Conservation (phyloP, 2,888 invertebrate species). For the Chaitophorus viminalis region DNA sequence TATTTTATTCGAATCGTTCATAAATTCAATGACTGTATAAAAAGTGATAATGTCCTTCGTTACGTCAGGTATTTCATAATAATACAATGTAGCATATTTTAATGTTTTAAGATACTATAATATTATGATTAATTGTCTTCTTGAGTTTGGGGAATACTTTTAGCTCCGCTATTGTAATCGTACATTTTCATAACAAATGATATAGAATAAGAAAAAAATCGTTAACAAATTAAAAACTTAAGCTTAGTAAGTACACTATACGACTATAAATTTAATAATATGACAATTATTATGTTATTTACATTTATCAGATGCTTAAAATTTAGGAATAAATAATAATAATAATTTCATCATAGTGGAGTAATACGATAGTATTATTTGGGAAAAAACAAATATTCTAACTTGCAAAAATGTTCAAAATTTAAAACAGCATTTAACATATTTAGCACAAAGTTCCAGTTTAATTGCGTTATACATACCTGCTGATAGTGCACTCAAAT, state of each 20-base stretch:
- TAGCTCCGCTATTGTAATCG: not conserved
- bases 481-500: too few species aligned
- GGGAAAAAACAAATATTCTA: not conserved
- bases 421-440: not conserved
- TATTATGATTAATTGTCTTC: constrained; percentile 32
- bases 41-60: not conserved
- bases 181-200: constrained; percentile 26
- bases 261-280: constrained; percentile 4
- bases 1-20: not conserved
- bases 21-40: not conserved
- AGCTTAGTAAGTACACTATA: not conserved
- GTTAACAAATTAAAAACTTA: not conserved
- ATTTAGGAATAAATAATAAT: not conserved
- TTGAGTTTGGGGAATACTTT: not conserved
- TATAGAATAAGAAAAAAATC: not conserved
- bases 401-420: not conserved
- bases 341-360: not conserved
- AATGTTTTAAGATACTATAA: not conserved
- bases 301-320: too few species aligned
- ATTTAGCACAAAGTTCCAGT: not conserved
- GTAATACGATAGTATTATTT: not conserved
- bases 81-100: not conserved
- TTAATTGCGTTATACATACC: too few species aligned
- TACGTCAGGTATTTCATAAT: not conserved
- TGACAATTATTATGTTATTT: not conserved